phyloP scores from a whole-genome alignment of 2,888 invertebrate genomes.

The Drosophila basisetae region DNA sequence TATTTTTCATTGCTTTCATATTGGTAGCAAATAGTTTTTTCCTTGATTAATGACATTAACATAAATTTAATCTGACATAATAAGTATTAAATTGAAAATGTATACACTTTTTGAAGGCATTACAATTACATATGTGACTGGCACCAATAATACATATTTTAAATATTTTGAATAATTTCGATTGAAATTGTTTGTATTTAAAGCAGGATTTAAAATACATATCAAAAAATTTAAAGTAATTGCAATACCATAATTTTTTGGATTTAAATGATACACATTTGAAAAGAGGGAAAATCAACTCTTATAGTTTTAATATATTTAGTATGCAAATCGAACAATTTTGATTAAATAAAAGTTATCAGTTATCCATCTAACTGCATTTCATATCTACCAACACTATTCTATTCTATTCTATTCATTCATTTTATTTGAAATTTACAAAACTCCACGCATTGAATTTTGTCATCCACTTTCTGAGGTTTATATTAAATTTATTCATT shows the following conservation, averaged over 20 bases:
- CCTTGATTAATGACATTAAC: slow-evolving; percentile 64
- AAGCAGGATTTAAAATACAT: not conserved
- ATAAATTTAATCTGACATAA: slow-evolving; percentile 59
- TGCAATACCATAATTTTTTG: not conserved
- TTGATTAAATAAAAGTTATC: not conserved
- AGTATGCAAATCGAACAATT: not conserved
- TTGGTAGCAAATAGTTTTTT: slow-evolving; percentile 38
- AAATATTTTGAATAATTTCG: not conserved
- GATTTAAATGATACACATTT: not conserved
- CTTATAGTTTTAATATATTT: not conserved
- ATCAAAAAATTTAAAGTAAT: not conserved
- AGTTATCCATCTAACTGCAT: not conserved
- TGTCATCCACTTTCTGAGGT: slow-evolving; percentile 3
- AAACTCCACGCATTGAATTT: not conserved
- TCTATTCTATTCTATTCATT: not conserved
- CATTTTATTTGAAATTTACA: slow-evolving; percentile 13
- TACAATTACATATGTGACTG: slow-evolving; percentile 3
- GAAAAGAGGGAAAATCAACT: not conserved
- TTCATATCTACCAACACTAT: not conserved
- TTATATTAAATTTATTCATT: slow-evolving; percentile 22
- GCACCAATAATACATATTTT: not conserved
- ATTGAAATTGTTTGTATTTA: not conserved
- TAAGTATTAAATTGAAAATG: slow-evolving; percentile 52
- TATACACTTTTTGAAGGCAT: slow-evolving; percentile 6
- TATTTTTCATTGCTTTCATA: slow-evolving; percentile 13